phyloP scores from a whole-genome alignment of 2,797 vertebrate genomes.

The Mormyrus hasselquistii region DNA sequence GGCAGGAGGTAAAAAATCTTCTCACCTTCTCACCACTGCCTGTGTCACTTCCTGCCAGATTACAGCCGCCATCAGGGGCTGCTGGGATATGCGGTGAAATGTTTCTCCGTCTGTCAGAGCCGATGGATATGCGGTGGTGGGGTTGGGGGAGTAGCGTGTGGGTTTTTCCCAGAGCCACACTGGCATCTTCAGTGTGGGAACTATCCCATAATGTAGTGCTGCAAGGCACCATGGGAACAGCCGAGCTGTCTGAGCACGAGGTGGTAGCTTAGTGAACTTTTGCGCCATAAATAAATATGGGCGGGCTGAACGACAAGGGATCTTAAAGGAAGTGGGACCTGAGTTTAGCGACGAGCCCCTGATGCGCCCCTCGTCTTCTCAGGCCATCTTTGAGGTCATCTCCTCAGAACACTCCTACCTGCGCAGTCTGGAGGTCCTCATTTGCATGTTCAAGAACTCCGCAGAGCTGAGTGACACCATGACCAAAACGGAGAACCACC shows the following conservation, averaged over 20 bases:
- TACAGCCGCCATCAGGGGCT: not conserved
- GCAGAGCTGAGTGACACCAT: conserved; percentile 79
- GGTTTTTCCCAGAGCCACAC: not conserved
- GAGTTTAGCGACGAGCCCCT: not conserved
- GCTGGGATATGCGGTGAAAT: not conserved
- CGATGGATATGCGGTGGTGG: not conserved
- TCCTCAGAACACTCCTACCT: conserved; percentile 96
- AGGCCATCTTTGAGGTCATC: conserved; percentile 97
- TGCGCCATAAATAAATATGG: conserved; percentile 21
- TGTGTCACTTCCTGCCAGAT: not conserved
- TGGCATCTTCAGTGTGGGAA: conserved; percentile 9
- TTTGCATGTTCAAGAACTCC: conserved; percentile 92
- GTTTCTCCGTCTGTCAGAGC: not conserved
- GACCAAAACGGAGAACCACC: conserved; percentile 93
- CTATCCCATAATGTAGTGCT: not conserved
- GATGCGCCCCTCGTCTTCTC: not conserved
- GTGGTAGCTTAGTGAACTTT: conserved; percentile 4
- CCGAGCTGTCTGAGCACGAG: not conserved
- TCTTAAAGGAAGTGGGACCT: not conserved
- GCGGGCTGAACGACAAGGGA: not conserved
- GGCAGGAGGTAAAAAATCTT: conserved; percentile 76
- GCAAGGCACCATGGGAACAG: not conserved
- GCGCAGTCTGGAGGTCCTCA: conserved; percentile 89
- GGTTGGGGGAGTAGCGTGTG: not conserved
- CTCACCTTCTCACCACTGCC: not conserved